These are phyloP conservation scores for Hystrix brachyura DNA, from an alignment of 2,113 vertebrate genomes.

Conservation along the genomic window DNA sequence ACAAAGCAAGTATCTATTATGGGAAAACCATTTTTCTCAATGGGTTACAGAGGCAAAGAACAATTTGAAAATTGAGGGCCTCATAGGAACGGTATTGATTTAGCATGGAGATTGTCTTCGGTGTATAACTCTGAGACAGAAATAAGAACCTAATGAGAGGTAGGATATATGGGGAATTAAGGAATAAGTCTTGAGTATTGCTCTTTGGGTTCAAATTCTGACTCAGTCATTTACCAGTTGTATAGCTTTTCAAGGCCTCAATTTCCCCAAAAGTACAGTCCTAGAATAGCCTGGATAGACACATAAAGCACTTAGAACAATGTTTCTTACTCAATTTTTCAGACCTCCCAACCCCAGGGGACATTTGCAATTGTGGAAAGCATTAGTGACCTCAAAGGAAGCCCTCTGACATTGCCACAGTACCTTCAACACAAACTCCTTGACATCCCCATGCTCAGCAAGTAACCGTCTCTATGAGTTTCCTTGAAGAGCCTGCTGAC, in stretches of 20 bases:
- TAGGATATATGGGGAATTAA: neutral
- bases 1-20: constrained; percentile 51
- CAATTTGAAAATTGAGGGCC: constrained; percentile 68
- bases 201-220: constrained; percentile 1
- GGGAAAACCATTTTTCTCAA: constrained; percentile 51
- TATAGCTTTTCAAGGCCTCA: neutral
- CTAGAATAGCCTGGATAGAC: neutral
- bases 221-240: neutral
- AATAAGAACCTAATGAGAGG: constrained; percentile 10
- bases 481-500: neutral
- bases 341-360: neutral
- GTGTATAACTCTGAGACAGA: neutral
- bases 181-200: neutral
- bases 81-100: constrained; percentile 33
- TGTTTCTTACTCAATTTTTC: neutral
- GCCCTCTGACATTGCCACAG: neutral
- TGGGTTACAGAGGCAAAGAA: constrained; percentile 35
- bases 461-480: neutral
- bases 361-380: neutral
- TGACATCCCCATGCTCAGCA: neutral
- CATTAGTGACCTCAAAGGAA: neutral
- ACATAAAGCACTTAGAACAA: neutral
- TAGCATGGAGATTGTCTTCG: constrained; percentile 7
- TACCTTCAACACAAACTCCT: neutral
- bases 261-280: neutral